Percentiles rank a stretch among this genome's conserved stretches.
These are phyloP conservation scores for Alloplasta piceator DNA, from an alignment of 2,888 invertebrate species.

Conservation along the genomic window DNA sequence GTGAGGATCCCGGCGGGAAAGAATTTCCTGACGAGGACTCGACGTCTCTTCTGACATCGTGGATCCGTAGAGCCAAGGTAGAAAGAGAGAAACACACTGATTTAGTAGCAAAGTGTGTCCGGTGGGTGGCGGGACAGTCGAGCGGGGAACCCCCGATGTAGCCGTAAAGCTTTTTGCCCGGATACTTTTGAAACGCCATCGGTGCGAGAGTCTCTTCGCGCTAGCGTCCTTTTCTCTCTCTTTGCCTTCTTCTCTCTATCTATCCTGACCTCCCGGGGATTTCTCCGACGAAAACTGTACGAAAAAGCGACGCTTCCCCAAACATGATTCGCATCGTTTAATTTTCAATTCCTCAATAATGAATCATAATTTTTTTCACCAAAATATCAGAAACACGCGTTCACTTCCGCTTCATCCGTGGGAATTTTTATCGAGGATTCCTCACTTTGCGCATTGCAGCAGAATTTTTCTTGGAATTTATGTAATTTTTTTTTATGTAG, in stretches of 20 bases:
- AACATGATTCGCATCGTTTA: neutral
- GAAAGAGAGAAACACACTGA: constrained; percentile 49
- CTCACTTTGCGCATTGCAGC: too few relatives aligned
- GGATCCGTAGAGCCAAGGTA: constrained; percentile 14
- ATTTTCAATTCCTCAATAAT: neutral
- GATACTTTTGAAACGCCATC: constrained; percentile 59
- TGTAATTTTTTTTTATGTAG: too few relatives aligned
- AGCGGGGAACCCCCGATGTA: constrained; percentile 36
- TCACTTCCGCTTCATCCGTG: too few relatives aligned
- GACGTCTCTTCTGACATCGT: constrained; percentile 23
- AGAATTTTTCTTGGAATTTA: too few relatives aligned
- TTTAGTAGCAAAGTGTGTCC: constrained; percentile 63
- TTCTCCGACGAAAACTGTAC: constrained; percentile 27
- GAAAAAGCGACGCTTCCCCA: neutral
- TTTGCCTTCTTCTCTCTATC: neutral
- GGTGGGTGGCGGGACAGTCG: constrained; percentile 57
- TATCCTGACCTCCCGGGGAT: constrained; percentile 33
- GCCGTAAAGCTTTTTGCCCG: constrained; percentile 59
- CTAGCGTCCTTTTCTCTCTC: neutral
- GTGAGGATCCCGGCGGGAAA: constrained; percentile 42
- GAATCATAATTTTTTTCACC: neutral
- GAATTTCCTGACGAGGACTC: constrained; percentile 54
- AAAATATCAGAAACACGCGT: too few relatives aligned
- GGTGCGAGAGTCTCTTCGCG: constrained; percentile 26
- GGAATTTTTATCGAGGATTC: too few relatives aligned